phyloP scores from a whole-genome alignment of 2,113 vertebrate species.

The Eptesicus fuscus region DNA sequence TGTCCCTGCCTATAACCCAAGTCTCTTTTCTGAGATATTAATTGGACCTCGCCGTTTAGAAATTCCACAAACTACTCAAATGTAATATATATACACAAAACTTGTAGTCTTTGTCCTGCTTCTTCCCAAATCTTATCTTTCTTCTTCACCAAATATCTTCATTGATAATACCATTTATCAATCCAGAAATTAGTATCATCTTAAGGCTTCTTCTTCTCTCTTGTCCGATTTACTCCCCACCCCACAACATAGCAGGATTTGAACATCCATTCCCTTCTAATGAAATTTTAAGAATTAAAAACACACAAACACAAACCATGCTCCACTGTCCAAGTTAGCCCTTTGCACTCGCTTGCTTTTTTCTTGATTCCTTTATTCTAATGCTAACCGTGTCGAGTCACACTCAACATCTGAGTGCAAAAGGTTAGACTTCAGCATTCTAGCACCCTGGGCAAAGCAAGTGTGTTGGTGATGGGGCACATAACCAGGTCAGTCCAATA shows the following conservation, averaged over 20 bases:
- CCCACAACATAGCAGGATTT: neutral
- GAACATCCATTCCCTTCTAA: neutral
- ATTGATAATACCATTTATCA: neutral
- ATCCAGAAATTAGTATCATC: neutral
- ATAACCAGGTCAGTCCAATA: neutral
- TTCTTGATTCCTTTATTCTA: too few relatives aligned
- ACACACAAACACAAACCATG: neutral
- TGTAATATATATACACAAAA: neutral
- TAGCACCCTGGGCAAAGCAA: neutral
- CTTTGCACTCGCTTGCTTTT: too few relatives aligned
- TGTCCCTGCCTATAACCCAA: neutral
- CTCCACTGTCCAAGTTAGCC: neutral
- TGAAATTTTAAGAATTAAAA: neutral
- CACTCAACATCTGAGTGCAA: too few relatives aligned
- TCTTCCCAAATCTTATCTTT: neutral
- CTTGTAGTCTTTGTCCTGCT: neutral
- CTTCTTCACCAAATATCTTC: neutral
- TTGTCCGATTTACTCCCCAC: neutral
- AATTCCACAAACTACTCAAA: neutral
- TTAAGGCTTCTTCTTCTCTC: neutral
- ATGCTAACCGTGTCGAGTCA: too few relatives aligned
- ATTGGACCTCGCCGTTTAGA: neutral
- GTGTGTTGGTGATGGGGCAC: neutral
- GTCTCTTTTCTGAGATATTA: neutral
- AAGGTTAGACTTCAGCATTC: neutral